These are phyloP conservation scores for Catharus bicknelli DNA, from an alignment of 2,113 vertebrate genomes.

Conservation along the genomic window DNA sequence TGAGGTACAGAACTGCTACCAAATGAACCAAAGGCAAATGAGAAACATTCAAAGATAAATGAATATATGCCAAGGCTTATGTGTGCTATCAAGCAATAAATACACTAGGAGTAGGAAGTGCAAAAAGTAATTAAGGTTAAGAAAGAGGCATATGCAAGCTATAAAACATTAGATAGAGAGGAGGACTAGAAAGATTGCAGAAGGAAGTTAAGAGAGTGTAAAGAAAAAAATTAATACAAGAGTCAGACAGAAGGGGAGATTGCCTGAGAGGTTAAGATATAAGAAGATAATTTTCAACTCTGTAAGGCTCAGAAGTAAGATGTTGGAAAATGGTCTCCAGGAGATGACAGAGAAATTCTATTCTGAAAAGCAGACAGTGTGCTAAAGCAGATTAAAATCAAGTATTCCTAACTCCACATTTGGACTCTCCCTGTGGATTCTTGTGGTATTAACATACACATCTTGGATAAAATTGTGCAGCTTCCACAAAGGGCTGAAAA, in stretches of 20 bases:
- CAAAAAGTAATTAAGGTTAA: slow-evolving; percentile 63
- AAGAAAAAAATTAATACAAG: slow-evolving; percentile 59
- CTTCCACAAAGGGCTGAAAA: neutral
- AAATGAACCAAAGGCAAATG: slow-evolving; percentile 18
- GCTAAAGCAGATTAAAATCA: neutral
- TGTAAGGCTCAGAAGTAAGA: neutral
- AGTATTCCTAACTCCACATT: neutral
- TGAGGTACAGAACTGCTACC: neutral
- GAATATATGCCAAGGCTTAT: neutral
- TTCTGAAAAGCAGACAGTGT: neutral
- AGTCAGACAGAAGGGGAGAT: slow-evolving; percentile 28
- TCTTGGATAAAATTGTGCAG: neutral
- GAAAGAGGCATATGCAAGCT: slow-evolving; percentile 69
- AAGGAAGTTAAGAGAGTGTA: slow-evolving; percentile 51
- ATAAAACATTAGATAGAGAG: slow-evolving; percentile 69
- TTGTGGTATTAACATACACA: neutral
- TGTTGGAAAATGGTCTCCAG: neutral
- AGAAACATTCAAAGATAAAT: slow-evolving; percentile 33
- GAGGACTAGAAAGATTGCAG: slow-evolving; percentile 66
- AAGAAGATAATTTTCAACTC: slow-evolving; percentile 29
- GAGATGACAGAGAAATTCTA: neutral
- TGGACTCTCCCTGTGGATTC: neutral
- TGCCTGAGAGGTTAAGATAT: slow-evolving; percentile 36
- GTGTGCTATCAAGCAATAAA: slow-evolving; percentile 68
- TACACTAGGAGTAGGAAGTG: slow-evolving; percentile 34